Evolutionary conservation across 1,140 invertebrate species (phyloP), one percentile per base, ranked within the genome.

Genomic region (Pseudomyrmex dendroicus): DNA sequence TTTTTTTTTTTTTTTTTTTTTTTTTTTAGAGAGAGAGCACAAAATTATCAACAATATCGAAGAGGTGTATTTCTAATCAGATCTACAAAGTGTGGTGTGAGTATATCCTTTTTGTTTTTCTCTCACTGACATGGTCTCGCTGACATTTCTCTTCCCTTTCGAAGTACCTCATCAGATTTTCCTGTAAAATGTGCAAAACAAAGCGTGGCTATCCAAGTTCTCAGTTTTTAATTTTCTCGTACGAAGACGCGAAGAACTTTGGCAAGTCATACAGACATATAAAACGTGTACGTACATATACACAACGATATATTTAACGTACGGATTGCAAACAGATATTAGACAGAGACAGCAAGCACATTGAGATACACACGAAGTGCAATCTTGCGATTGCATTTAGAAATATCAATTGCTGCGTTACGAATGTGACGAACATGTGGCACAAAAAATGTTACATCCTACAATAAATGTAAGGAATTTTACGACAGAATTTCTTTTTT

Each of bases 101-200:
- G 2, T 57, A 59, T 59, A 83, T 83, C 54, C 35, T 84, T 59
- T 67, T 48, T 25, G 25, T 25, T 76, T 62, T 50, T 17, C 15
- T 66, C 44, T 25, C 52, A n/a, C 50, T 10, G 61, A 66, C 54
- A 35, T 35, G 35, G 35, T 35, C 35, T 35, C 46, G 74, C 25
- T 78, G 59, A 59, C 73, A 77, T 61, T 78, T 84, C 15, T 46
- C 8, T 67, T 48, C 15, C 54, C 8, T 67, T 54, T 54, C 54
- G 63, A 78, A 67, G 82, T 59, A 61, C 25, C 52, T 78, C 35
- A 35, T 35, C 63, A 78, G 61, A 68, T 17, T 54, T 70, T 67
- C 66, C 82, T 84, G 82, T 57, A 84, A 84, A 61, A 46, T 80
- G 63, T 46, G 70, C 10, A 85, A 20, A 63, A 63, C 83, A 20